phyloP scores from a whole-genome alignment of 2,888 invertebrate species.

The Colostygia pectinataria region DNA sequence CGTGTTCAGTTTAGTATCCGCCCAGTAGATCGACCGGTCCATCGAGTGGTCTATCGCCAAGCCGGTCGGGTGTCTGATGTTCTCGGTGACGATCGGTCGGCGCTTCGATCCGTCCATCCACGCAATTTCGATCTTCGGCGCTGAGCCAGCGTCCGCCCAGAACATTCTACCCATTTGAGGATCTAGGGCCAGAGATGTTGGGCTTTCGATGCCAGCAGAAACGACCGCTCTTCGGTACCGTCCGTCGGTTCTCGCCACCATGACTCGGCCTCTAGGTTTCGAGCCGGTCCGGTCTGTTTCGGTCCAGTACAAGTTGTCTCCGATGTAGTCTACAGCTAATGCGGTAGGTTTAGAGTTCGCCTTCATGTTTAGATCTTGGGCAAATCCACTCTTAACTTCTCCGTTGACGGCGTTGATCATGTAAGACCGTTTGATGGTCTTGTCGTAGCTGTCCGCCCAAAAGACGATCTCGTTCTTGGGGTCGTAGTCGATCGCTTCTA shows the following conservation, averaged over 20 bases:
- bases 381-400: conserved; percentile 90
- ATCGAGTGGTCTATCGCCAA: conserved; percentile 95
- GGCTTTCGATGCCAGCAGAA: conserved; percentile 90
- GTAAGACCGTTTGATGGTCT: conserved; percentile 95
- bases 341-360: conserved; percentile 93
- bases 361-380: conserved; percentile 94
- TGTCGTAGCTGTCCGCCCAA: conserved; percentile 97
- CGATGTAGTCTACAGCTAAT: conserved; percentile 96
- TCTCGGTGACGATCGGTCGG: conserved; percentile 90
- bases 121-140: conserved; percentile 95
- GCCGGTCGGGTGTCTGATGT: conserved; percentile 93
- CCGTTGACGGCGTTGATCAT: conserved; percentile 92
- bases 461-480: conserved; percentile 92
- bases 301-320: conserved; percentile 97
- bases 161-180: conserved; percentile 93
- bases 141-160: conserved; percentile 96
- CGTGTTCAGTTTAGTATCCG: conserved; percentile 94
- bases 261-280: conserved; percentile 90
- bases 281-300: conserved; percentile 90
- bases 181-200: conserved; percentile 94
- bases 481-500: conserved; percentile 96
- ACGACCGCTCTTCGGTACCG: conserved; percentile 92
- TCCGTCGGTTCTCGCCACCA: conserved; percentile 95
- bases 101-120: conserved; percentile 99
- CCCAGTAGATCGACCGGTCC: conserved; percentile 97